These are phyloP conservation scores for Premnoplex brunnescens DNA, from an alignment of 2,797 vertebrate genomes.

Conservation along the genomic window DNA sequence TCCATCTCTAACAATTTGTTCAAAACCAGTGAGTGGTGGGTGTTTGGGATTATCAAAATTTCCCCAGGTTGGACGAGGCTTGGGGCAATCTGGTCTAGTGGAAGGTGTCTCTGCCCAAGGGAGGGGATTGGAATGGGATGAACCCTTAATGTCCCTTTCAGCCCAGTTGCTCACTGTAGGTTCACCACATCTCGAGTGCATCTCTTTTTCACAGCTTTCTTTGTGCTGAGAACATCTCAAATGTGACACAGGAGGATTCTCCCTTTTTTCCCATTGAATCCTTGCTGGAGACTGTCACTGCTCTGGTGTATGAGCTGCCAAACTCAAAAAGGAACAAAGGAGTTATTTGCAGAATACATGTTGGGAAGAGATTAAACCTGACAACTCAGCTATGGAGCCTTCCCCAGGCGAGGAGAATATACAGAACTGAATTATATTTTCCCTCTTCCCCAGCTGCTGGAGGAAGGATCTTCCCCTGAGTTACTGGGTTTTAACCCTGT, in stretches of 20 bases:
- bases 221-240: background rate
- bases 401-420: background rate
- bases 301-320: rapidly evolving
- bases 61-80: background rate
- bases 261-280: background rate
- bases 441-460: background rate
- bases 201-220: background rate
- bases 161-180: background rate
- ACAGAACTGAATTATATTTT: background rate
- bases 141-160: background rate
- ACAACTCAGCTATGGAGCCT: background rate
- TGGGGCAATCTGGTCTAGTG: background rate
- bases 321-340: background rate
- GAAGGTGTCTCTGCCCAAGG: background rate
- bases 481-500: background rate
- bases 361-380: slow-evolving; percentile 40
- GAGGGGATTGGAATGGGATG: background rate
- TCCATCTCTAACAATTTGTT: background rate
- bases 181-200: rapidly evolving
- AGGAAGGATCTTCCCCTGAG: background rate
- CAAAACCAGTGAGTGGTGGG: background rate
- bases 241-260: background rate
- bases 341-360: slow-evolving; percentile 17
- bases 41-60: background rate
- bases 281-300: background rate